These are phyloP conservation scores for Neoarius graeffei DNA, from an alignment of 2,113 vertebrate species.

Conservation along the genomic window DNA sequence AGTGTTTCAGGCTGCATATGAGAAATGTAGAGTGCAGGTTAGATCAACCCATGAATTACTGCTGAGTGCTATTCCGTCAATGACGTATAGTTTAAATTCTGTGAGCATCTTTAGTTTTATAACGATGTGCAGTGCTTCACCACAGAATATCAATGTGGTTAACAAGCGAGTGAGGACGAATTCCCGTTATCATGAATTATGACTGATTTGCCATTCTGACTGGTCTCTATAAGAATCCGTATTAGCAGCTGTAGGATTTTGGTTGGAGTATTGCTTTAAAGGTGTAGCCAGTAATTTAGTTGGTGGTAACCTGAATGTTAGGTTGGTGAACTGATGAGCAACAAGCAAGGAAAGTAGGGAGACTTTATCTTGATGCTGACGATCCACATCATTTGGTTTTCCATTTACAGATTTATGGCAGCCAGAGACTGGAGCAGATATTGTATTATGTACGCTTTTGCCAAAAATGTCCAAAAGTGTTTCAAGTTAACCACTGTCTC, in stretches of 20 bases:
- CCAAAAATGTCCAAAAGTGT: not conserved
- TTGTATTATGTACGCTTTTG: not conserved
- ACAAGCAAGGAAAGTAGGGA: not conserved
- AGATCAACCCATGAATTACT: not conserved
- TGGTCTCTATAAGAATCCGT: not conserved
- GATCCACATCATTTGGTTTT: not conserved
- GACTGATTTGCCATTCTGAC: not conserved
- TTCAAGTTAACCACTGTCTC: not conserved
- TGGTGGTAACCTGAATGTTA: not conserved
- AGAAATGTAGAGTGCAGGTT: not conserved
- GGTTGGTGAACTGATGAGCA: not conserved
- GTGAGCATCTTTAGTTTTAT: not conserved
- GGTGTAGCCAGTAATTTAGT: not conserved
- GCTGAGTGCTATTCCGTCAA: not conserved
- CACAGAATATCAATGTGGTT: too few species aligned
- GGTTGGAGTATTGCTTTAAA: not conserved
- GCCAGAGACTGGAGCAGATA: not conserved
- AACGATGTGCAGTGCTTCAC: not conserved
- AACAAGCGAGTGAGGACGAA: not conserved
- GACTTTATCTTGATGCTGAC: not conserved
- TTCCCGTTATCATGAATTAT: not conserved
- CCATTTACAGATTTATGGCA: not conserved
- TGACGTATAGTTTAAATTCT: conserved; percentile 3
- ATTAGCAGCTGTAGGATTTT: not conserved
- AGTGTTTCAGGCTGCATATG: not conserved